Conservation (phyloP, 2,797 vertebrate genomes). For the Rhinichthys osculus region DNA sequence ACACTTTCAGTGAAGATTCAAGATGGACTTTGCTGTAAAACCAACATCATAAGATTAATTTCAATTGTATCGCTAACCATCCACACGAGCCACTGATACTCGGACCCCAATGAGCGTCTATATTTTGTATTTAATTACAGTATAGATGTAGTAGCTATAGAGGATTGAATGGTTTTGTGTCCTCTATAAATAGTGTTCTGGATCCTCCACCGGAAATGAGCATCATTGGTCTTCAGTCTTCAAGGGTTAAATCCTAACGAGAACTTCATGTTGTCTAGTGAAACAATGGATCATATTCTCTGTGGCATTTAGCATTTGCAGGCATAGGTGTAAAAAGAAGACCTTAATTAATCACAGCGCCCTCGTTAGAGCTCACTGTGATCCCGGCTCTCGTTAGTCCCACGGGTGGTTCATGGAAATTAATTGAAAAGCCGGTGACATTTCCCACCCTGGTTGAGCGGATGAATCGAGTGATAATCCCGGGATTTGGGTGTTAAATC, state of each 20-base stretch:
- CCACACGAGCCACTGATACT: no score
- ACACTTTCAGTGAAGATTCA: no score
- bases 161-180: no score
- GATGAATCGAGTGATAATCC: constrained; percentile 44
- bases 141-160: no score
- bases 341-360: constrained; percentile 62
- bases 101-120: no score
- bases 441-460: constrained; percentile 49
- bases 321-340: constrained; percentile 29
- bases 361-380: constrained; percentile 50
- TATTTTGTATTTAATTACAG: no score
- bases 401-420: constrained; percentile 61
- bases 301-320: constrained; percentile 57
- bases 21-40: no score
- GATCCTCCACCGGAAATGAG: not conserved
- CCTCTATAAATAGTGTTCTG: no score
- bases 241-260: constrained; percentile 1
- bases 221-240: not conserved
- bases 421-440: constrained; percentile 64
- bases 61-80: no score
- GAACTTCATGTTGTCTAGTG: constrained; percentile 26
- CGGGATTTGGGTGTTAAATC: constrained; percentile 23
- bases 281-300: constrained; percentile 56
- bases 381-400: constrained; percentile 50
- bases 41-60: no score